Evolutionary conservation across 2,888 invertebrate species (phyloP), one percentile per base, ranked within the genome.

Genomic region (Platycheirus rosarum): DNA sequence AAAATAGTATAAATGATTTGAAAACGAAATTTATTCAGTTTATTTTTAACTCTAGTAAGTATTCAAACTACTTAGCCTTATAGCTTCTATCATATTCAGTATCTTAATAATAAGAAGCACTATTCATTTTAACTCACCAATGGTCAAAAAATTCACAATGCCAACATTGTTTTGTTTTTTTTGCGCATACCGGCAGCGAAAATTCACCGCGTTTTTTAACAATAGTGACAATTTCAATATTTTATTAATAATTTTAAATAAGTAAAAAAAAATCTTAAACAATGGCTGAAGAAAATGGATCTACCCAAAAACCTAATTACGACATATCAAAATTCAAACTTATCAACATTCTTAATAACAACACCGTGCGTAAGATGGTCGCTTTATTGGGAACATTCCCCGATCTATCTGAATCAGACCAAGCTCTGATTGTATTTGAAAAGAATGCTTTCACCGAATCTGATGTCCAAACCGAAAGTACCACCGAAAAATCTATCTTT

Each of bases 401-500:
- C 9, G 85, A 88, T 57, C 49, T 88, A 3, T 91, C 91, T 0
- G 91, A 93, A 84, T 90, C 90, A 75, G 92, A 93, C 75, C 91
- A 92, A 82, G 96, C 95, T 14, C 91, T 97, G 82, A 91, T 97
- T 70, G 89, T 96, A 85, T 91, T 97, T 42, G 97, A 97, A 88
- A 97, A 97, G 90, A 94, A 94, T 88, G 94, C 94, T 46, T 97
- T 97, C 88, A 93, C 93, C 40, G 91, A 91, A 23, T 88, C 90
- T 11, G 88, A 90, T 69, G 88, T 89, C 9, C 85, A 87, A 42
- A 88, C 88, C 0, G 53, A 74, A 2, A 48, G 53, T 0, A 14
- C 46, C 6, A 86, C 91, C 62, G 87, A 88, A 66, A 75, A 74
- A 5, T 13, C 65, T 0, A 94, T 93, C 87, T 95, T 96, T 86